Evolutionary conservation across 2,113 vertebrate species (phyloP), one percentile per base, ranked within the genome.

Genomic region (Leptobrachium ailaonicum): DNA sequence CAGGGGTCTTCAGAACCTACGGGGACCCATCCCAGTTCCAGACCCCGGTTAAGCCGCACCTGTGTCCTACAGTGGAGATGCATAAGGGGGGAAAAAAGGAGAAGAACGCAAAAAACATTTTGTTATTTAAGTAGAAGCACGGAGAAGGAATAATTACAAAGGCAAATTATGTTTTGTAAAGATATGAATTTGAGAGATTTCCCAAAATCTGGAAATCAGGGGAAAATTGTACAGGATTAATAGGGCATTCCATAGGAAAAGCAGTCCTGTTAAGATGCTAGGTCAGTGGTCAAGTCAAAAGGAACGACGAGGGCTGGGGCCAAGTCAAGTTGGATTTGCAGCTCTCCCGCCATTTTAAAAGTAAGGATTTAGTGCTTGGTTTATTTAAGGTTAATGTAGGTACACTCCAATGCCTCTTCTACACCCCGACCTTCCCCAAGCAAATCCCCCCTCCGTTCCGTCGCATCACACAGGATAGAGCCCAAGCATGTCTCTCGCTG

Each of bases 1-100:
- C 50, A 80, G 77, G 77, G 70, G 53, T 63, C 41, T 53, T 67
- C 40, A 40, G 66, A 81, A 60, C 54, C 64, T 32, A 60, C 20
- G 6, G 64, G 66, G 72, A 75, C 53, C 79, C 72, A 68, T 60
- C 67, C 42, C 56, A 69, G 66, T 66, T 60, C 71, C 79, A 81
- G 79, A 74, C 54, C 43, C 47, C 64, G 41, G 50, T 69, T 58
- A 69, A n/a, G 42, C 79, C 75, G 79, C 79, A 81, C 79, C 79
- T 81, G 79, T 81, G 71, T 41, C 72, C 64, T 10, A 2, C 56
- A 60, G 20, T 41, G 13, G 40, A 41, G 63, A 41, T 62, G 64
- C 8, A n/a, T 45, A 64, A 13, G 76, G 58, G 58, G 62, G 71
- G 67, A 42, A 47, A 2, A 64, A 50, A 53, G 32, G 41, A 66